Conservation (phyloP, 2,113 vertebrate genomes). For the Eidolon helvum region DNA sequence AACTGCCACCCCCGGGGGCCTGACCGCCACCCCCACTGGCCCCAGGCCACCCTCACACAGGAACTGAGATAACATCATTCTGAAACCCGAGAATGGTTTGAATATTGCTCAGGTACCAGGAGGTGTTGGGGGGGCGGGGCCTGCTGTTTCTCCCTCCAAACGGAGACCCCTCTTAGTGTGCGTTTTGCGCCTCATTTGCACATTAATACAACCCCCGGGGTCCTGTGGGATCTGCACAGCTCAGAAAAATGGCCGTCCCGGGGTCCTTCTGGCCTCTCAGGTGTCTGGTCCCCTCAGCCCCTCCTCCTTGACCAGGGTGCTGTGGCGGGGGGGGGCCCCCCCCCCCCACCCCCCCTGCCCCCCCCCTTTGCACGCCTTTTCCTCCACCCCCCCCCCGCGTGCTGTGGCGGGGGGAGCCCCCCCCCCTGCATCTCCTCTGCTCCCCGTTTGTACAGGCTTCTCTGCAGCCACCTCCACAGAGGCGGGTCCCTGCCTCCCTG, state of each 20-base stretch:
- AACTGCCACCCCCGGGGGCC: not conserved
- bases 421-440: not conserved
- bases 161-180: not conserved
- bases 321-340: not conserved
- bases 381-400: not conserved
- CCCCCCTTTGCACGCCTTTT: too few relatives aligned
- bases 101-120: slow-evolving; percentile 66
- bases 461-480: not conserved
- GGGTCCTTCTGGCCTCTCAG: not conserved
- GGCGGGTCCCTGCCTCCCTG: not conserved
- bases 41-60: slow-evolving; percentile 69
- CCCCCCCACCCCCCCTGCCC: too few relatives aligned
- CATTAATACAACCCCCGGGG: not conserved
- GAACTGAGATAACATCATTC: slow-evolving; percentile 75
- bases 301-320: not conserved
- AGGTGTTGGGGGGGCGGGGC: slow-evolving; percentile 37
- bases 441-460: not conserved
- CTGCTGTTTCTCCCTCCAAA: not conserved
- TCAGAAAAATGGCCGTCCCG: not conserved
- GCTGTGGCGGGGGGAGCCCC: not conserved
- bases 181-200: slow-evolving; percentile 25
- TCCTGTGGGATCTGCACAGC: not conserved
- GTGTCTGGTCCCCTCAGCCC: not conserved
- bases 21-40: not conserved
- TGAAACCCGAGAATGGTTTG: slow-evolving; percentile 74